Conservation (phyloP, 2,797 vertebrate species). For the Sebastes trivittatus region DNA sequence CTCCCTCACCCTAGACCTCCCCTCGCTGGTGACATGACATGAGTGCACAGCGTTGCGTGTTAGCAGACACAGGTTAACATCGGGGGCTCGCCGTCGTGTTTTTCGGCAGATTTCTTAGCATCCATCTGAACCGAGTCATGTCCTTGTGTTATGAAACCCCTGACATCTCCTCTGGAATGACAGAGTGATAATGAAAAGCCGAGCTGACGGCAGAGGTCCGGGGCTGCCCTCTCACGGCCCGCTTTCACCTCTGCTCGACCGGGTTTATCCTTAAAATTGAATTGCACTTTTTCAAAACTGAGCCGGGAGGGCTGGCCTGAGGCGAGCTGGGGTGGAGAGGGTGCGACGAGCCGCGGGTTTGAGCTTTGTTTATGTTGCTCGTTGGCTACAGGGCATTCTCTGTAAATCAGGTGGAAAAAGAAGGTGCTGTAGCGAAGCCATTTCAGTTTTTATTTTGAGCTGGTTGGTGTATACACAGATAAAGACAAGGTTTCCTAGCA, state of each 20-base stretch:
- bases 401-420: not conserved
- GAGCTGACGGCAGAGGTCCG: constrained; percentile 50
- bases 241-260: constrained; percentile 40
- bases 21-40: not conserved
- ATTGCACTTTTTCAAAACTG: constrained; percentile 26
- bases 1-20: not conserved
- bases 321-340: not conserved
- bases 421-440: not conserved
- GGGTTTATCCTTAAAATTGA: constrained; percentile 36
- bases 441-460: not conserved
- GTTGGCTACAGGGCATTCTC: not conserved
- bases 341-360: not conserved
- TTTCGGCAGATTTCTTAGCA: constrained; percentile 31
- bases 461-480: constrained; percentile 1
- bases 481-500: not conserved
- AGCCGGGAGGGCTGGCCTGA: constrained; percentile 13
- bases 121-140: constrained; percentile 39
- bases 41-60: not conserved
- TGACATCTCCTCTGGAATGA: constrained; percentile 45
- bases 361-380: constrained; percentile 5
- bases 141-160: constrained; percentile 49
- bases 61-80: constrained; percentile 15
- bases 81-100: not conserved
- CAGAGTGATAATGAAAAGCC: constrained; percentile 63
- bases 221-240: constrained; percentile 30